A percentile compares a stretch with the other conserved stretches of the same genome.
Evolutionary conservation across 2,113 vertebrate species (phyloP).

Genomic region (Bubo bubo): DNA sequence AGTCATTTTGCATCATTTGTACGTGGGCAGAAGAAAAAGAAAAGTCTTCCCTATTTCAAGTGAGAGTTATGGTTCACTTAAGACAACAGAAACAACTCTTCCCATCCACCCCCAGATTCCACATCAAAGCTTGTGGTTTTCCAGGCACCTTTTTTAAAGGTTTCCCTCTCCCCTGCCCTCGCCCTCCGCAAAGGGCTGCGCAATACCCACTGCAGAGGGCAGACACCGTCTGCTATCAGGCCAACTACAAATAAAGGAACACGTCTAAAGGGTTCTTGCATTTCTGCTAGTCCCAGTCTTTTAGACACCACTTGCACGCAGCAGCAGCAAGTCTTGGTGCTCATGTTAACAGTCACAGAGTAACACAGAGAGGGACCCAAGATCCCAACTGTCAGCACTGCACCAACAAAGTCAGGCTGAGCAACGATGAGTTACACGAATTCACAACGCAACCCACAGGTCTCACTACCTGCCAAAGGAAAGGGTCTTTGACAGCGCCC

Average conservation of each 20-base stretch:
- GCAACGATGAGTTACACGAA: fast-evolving
- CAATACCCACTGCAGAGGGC: background rate
- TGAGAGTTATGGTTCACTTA: background rate
- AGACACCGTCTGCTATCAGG: background rate
- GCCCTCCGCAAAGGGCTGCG: background rate
- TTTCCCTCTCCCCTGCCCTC: background rate
- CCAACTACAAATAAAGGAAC: background rate
- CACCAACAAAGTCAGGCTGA: background rate
- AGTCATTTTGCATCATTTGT: background rate
- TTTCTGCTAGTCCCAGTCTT: background rate
- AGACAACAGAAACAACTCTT: background rate
- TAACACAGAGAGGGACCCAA: background rate
- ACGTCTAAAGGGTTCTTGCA: background rate
- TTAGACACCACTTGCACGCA: background rate
- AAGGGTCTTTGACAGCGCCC: background rate
- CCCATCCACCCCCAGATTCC: background rate
- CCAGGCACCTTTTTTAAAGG: background rate
- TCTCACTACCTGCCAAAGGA: background rate
- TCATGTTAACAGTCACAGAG: background rate
- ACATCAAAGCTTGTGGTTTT: background rate
- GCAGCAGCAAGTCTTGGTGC: background rate
- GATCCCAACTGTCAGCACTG: background rate
- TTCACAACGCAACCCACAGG: background rate
- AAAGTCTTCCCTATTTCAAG: background rate
- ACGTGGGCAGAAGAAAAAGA: background rate